Percentiles rank a stretch among this genome's conserved stretches.
phyloP scores from a whole-genome alignment of 2,888 invertebrate species.

The Pollenia amentaria region DNA sequence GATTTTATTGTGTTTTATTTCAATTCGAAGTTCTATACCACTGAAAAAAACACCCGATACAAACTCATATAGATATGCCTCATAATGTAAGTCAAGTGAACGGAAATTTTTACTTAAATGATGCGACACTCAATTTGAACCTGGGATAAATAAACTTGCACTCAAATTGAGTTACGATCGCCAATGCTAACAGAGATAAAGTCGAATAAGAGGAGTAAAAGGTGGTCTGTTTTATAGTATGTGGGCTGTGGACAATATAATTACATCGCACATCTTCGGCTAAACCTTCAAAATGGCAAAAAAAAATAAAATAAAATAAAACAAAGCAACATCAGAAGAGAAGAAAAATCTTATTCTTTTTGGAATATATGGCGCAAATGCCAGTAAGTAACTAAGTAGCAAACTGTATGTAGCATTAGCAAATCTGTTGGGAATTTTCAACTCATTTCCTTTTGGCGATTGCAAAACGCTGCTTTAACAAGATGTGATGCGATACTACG shows the following conservation, averaged over 20 bases:
- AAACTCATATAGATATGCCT: background rate
- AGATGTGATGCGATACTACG: conserved; percentile 60
- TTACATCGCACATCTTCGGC: conserved; percentile 75
- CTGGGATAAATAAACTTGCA: conserved; percentile 57
- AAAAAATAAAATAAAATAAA: background rate
- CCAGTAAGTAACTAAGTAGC: conserved; percentile 39
- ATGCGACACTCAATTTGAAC: conserved; percentile 70
- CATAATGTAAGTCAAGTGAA: conserved; percentile 41
- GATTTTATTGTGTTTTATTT: too few species aligned
- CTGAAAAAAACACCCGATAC: too few species aligned
- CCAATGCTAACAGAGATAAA: conserved; percentile 55
- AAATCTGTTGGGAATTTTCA: conserved; percentile 75
- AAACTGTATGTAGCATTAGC: conserved; percentile 26
- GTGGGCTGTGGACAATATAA: conserved; percentile 76
- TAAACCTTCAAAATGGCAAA: conserved; percentile 44
- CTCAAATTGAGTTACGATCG: conserved; percentile 70
- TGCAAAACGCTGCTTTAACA: conserved; percentile 54
- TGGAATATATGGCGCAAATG: background rate
- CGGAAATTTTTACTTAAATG: conserved; percentile 56
- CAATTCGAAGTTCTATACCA: too few species aligned
- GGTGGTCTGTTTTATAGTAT: conserved; percentile 67
- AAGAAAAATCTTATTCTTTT: conserved; percentile 18
- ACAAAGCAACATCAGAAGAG: background rate
- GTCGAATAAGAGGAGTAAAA: conserved; percentile 64
- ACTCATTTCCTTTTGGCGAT: conserved; percentile 64